These are phyloP conservation scores for Leptopilina myrica DNA, from an alignment of 2,888 invertebrate species.

Conservation along the genomic window DNA sequence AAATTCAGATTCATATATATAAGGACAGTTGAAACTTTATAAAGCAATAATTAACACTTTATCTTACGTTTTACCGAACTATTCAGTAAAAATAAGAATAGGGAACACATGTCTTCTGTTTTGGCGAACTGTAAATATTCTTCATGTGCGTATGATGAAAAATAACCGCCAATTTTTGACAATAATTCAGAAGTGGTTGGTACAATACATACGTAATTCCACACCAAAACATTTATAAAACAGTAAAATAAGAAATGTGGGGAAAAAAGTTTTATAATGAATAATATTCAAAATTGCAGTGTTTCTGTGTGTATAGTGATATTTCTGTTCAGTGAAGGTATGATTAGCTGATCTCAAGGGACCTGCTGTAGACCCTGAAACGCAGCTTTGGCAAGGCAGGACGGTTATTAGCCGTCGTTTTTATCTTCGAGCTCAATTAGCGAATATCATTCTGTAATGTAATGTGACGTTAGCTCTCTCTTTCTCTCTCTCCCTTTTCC, in stretches of 20 bases:
- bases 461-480: constrained; percentile 69
- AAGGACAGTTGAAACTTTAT: too few relatives aligned
- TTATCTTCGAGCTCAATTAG: constrained; percentile 76
- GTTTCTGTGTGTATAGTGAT: constrained; percentile 51
- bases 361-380: constrained; percentile 52
- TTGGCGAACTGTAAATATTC: too few relatives aligned
- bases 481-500: constrained; percentile 46
- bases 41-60: too few relatives aligned
- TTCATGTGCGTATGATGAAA: too few relatives aligned
- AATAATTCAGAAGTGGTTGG: too few relatives aligned
- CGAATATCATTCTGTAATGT: constrained; percentile 76
- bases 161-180: too few relatives aligned
- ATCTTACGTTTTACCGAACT: too few relatives aligned
- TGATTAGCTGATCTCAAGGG: constrained; percentile 71
- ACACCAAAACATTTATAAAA: too few relatives aligned
- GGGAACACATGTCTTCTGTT: too few relatives aligned
- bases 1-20: too few relatives aligned
- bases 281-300: background rate
- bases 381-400: constrained; percentile 50
- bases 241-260: background rate
- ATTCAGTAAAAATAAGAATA: too few relatives aligned
- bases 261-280: background rate
- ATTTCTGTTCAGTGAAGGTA: constrained; percentile 60
- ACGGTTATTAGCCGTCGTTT: constrained; percentile 74
- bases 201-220: too few relatives aligned